Percentiles rank a stretch among this genome's conserved stretches.
Conservation (phyloP, 2,797 vertebrate species). For the Etheostoma nigrum region DNA sequence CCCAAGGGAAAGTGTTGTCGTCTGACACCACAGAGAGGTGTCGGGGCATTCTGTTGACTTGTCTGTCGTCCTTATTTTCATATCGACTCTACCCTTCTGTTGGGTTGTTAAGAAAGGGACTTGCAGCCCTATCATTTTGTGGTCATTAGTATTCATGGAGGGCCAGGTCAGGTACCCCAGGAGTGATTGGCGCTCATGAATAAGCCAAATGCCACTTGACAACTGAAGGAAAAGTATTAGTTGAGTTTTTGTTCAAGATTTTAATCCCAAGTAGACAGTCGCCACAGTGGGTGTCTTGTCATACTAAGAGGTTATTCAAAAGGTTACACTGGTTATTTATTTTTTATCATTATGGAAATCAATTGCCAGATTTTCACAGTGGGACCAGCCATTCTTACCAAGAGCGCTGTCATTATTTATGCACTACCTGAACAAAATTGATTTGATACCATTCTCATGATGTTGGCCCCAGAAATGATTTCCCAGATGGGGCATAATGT, state of each 20-base stretch:
- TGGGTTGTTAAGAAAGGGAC: slow-evolving; percentile 65
- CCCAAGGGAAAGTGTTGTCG: slow-evolving; percentile 30
- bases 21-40: slow-evolving; percentile 54
- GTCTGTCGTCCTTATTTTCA: slow-evolving; percentile 60
- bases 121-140: slow-evolving; percentile 53
- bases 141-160: slow-evolving; percentile 71
- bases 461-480: slow-evolving; percentile 61
- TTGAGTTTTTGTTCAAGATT: slow-evolving; percentile 42
- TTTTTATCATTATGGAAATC: slow-evolving; percentile 48
- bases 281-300: not conserved
- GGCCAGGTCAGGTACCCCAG: slow-evolving; percentile 51
- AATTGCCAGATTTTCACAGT: slow-evolving; percentile 5
- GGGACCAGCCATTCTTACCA: slow-evolving; percentile 3
- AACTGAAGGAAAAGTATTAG: slow-evolving; percentile 23
- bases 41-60: slow-evolving; percentile 56
- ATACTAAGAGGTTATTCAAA: slow-evolving; percentile 34
- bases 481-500: slow-evolving; percentile 65
- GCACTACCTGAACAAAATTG: slow-evolving; percentile 50
- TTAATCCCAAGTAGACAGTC: slow-evolving; percentile 44
- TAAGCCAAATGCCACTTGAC: slow-evolving; percentile 59
- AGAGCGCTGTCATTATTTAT: slow-evolving; percentile 57
- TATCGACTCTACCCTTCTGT: slow-evolving; percentile 58
- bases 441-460: slow-evolving; percentile 63
- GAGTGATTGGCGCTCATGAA: slow-evolving; percentile 64
- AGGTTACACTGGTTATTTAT: slow-evolving; percentile 36